These are phyloP conservation scores for Ridgeia piscesae DNA, from an alignment of 1,140 invertebrate genomes.

Conservation along the genomic window DNA sequence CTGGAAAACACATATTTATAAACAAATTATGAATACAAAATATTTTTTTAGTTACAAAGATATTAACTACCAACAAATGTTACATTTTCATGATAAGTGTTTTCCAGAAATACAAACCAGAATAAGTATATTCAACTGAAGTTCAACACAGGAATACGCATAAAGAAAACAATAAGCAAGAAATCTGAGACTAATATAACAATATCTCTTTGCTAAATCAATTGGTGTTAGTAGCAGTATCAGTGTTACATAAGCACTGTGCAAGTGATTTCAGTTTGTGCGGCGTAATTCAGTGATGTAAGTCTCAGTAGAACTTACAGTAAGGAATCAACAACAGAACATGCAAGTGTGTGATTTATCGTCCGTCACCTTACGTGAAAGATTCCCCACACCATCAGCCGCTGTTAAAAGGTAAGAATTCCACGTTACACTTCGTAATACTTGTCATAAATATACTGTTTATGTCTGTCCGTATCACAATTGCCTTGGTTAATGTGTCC, in stretches of 20 bases:
- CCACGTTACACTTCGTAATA: not conserved
- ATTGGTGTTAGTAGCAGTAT: not conserved
- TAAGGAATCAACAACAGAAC: not conserved
- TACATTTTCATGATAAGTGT: too few species aligned
- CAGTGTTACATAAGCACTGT: not conserved
- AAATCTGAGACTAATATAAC: not conserved
- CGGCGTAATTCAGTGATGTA: not conserved
- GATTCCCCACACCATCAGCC: not conserved
- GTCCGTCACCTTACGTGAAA: not conserved
- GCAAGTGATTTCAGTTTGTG: not conserved
- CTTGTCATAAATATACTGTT: not conserved
- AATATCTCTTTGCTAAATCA: not conserved
- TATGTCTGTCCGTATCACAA: not conserved
- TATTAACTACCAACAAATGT: too few species aligned
- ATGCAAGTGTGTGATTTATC: not conserved
- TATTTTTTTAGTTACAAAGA: too few species aligned
- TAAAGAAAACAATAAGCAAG: not conserved
- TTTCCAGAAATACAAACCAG: too few species aligned
- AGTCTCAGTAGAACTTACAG: not conserved
- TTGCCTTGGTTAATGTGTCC: not conserved
- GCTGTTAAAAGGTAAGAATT: not conserved
- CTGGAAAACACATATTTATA: too few species aligned
- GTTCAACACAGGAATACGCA: not conserved
- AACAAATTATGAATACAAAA: too few species aligned
- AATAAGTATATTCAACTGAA: not conserved